Evolutionary conservation across 2,888 invertebrate species (phyloP).

Genomic region (Drosophila greeni): DNA sequence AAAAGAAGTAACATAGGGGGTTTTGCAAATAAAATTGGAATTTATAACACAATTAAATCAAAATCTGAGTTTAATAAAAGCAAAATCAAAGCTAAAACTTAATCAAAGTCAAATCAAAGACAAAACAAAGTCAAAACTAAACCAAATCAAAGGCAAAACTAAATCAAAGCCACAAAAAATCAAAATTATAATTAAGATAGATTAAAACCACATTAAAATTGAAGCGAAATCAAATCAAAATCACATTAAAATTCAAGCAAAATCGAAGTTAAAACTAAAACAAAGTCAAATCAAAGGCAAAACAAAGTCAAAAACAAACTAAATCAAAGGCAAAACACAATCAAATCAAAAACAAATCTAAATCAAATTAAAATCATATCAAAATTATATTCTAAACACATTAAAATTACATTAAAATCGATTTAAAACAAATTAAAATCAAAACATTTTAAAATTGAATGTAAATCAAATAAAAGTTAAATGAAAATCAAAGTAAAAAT

Average conservation of each 20-base stretch:
- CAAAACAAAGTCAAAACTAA: not conserved
- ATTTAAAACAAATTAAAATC: not conserved
- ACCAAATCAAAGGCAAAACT: not conserved
- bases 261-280: not conserved
- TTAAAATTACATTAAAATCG: too few relatives aligned
- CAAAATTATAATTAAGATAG: too few relatives aligned
- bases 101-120: not conserved
- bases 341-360: not conserved
- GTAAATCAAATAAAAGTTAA: not conserved
- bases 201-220: not conserved
- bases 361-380: not conserved
- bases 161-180: not conserved
- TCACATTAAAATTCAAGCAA: too few relatives aligned
- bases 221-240: not conserved
- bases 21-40: not conserved
- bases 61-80: not conserved
- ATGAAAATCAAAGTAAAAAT: not conserved
- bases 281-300: not conserved
- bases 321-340: not conserved
- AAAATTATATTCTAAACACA: too few relatives aligned
- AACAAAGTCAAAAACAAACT: not conserved
- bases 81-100: not conserved
- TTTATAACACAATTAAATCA: not conserved
- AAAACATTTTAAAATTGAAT: not conserved
- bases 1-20: not conserved